Evolutionary conservation across 2,888 invertebrate species (phyloP), one percentile per base, ranked within the genome.

Genomic region (Synergus laeviventris): DNA sequence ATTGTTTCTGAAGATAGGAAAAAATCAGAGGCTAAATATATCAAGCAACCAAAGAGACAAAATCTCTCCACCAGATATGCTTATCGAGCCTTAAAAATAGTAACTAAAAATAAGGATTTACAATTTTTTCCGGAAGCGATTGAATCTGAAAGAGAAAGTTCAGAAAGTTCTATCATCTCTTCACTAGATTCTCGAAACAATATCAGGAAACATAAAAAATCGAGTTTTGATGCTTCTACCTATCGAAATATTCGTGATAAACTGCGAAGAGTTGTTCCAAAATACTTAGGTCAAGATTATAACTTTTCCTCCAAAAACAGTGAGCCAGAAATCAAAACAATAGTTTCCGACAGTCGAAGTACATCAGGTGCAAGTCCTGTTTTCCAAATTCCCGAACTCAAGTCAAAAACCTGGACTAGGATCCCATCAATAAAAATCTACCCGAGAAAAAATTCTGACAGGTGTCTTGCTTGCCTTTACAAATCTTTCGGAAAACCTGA

Each of bases 391-490:
- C 78, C 31, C 45, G 70, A 12, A 75, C 38, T 70, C 11, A 73
- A 66, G 49, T 73, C 45, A 75, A 75, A 78, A 76, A 66, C 59
- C 75, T 78, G 89, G 14, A 75, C 77, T 11, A 78, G 79, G 5
- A 84, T 91, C 21, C 90, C 90, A 2, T 77, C 74, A 54, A 78
- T 88, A 9, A 82, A 83, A n/a, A 81, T 87, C 18, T 86, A 84
- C 62, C 84, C 84, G 0, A 83, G 90, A 76, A 84, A 78, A 45
- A 86, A 83, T 21, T 73, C 78, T 4, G 90, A 91, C 74, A 88
- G 85, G 76, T 91, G 91, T 77, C 78, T 89, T 11, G 82, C 88
- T 14, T 91, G 91, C 76, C 82, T 91, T 79, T 81, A 85, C 75
- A 86, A 85, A 76, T 81, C 88, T 16, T 78, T 83, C 0, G 61